Base-by-base conservation (phyloP, 2,888 invertebrate species). In the Belgica antarctica region DNA sequence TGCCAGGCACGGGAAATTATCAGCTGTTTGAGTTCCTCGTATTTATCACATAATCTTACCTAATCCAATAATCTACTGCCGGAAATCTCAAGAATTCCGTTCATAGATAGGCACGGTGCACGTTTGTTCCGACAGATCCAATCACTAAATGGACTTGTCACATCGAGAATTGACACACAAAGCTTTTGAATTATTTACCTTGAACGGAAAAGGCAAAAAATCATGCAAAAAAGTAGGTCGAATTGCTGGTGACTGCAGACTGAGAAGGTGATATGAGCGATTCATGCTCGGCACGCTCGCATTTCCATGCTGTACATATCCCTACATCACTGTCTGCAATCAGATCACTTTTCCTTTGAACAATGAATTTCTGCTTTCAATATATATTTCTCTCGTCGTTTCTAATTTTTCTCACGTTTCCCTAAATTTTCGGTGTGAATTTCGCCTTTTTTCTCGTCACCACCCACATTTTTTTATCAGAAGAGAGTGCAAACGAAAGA, bases 201-300 rank as follows among this genome's bases (percentile, higher is more conserved):
- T n/a, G n/a, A n/a, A n/a, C n/a, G n/a, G 22, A 17, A 52, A 41
- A 41, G 10, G 8, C n/a, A n/a, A 10, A 15, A 41, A 2, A 8
- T 22, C 19, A 52, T 52, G 17, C n/a, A 41, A 17, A 22, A 46
- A 46, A 46, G 15, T 52, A 52, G 52, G 52, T 52, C 52, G 52
- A 1, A 52, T 52, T 52, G 52, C 22, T 52, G 4, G 19, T 52
- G 52, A 52, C 52, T 52, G 52, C 22, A 52, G 52, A 52, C 52
- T 22, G 52, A 19, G n/a, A 41, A 41, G 12, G 3, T 41, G 52
- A 52, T 52, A 52, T n/a, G n/a, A 22, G 22, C 12, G n/a, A 52
- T 12, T 41, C 41, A 41, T 41, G 52, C 52, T n/a, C 7, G 17
- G 17, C 52, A 52, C 19, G 17, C 52, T 52, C 52, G 22, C 52